Percentiles rank a stretch among this genome's conserved stretches.
phyloP scores from a whole-genome alignment of 2,888 invertebrate species.

The Mechanitis messenoides region DNA sequence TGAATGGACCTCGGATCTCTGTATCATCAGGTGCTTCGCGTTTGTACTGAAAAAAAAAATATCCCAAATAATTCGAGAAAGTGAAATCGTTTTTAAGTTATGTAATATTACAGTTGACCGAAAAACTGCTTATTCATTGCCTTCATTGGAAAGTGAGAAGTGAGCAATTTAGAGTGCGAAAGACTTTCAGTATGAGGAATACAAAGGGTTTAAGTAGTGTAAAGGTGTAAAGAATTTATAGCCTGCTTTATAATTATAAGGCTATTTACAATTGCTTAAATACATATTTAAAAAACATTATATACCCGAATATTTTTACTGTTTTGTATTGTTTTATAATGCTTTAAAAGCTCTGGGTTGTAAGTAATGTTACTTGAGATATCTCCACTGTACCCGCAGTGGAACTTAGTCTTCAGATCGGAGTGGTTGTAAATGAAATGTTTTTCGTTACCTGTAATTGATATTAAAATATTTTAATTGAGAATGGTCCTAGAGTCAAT shows the following conservation, averaged over 20 bases:
- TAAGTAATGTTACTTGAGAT: conserved; percentile 79
- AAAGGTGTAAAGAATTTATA: too few relatives aligned
- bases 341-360: conserved; percentile 50
- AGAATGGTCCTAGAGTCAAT: too few relatives aligned
- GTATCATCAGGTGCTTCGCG: conserved; percentile 75
- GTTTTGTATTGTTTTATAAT: conserved; percentile 61
- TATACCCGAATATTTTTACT: conserved; percentile 82
- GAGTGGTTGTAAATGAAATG: conserved; percentile 82
- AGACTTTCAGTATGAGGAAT: too few relatives aligned
- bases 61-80: too few relatives aligned
- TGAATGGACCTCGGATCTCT: conserved; percentile 87
- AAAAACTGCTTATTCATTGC: too few relatives aligned
- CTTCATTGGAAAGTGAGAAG: too few relatives aligned
- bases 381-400: conserved; percentile 76
- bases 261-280: too few relatives aligned
- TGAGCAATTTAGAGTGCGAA: too few relatives aligned
- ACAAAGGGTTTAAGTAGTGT: too few relatives aligned
- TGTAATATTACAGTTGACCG: too few relatives aligned
- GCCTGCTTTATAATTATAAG: too few relatives aligned
- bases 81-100: not conserved
- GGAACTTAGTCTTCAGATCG: conserved; percentile 74
- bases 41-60: conserved; percentile 77
- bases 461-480: not conserved
- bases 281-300: conserved; percentile 16
- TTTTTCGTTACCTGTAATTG: conserved; percentile 50